Percentiles rank a stretch among this genome's conserved stretches.
These are phyloP conservation scores for Pangasianodon hypophthalmus DNA, from an alignment of 2,113 vertebrate genomes.

Conservation along the genomic window DNA sequence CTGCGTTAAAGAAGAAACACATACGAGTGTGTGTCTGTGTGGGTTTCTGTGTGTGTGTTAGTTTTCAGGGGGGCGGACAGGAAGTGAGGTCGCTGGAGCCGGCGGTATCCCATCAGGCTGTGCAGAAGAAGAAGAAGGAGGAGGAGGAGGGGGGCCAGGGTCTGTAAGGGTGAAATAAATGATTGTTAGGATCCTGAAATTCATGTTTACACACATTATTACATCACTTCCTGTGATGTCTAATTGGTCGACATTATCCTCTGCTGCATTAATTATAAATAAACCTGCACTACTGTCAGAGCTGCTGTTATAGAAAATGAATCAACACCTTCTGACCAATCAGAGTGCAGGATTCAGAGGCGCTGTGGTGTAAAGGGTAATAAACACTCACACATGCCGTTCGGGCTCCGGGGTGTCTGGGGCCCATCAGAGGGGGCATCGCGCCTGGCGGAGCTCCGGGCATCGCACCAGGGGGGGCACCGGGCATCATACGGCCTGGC, in stretches of 20 bases:
- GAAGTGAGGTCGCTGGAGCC: slow-evolving; percentile 73
- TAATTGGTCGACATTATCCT: neutral
- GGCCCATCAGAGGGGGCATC: slow-evolving; percentile 84
- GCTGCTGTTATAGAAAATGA: neutral
- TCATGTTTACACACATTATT: neutral
- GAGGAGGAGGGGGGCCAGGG: slow-evolving; percentile 64
- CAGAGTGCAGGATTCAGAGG: neutral
- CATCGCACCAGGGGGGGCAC: slow-evolving; percentile 59
- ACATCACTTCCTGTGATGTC: neutral
- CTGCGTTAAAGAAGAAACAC: neutral
- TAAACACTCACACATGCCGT: slow-evolving; percentile 90
- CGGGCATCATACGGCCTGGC: slow-evolving; percentile 83
- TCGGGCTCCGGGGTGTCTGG: slow-evolving; percentile 84
- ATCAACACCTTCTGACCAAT: neutral
- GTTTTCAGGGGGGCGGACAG: slow-evolving; percentile 65
- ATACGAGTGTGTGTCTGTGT: slow-evolving; percentile 12
- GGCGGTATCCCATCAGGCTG: slow-evolving; percentile 83
- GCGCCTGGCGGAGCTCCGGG: slow-evolving; percentile 68
- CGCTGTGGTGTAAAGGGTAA: neutral
- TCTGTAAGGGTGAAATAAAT: slow-evolving; percentile 32
- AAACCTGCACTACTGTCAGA: neutral
- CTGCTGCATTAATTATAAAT: neutral
- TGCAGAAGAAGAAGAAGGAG: slow-evolving; percentile 52
- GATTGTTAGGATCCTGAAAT: neutral
- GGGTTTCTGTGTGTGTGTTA: slow-evolving; percentile 4